A percentile compares a stretch with the other conserved stretches of the same genome.
Evolutionary conservation across 2,888 invertebrate species (phyloP).

Genomic region (Cataglyphis altisquamis): DNA sequence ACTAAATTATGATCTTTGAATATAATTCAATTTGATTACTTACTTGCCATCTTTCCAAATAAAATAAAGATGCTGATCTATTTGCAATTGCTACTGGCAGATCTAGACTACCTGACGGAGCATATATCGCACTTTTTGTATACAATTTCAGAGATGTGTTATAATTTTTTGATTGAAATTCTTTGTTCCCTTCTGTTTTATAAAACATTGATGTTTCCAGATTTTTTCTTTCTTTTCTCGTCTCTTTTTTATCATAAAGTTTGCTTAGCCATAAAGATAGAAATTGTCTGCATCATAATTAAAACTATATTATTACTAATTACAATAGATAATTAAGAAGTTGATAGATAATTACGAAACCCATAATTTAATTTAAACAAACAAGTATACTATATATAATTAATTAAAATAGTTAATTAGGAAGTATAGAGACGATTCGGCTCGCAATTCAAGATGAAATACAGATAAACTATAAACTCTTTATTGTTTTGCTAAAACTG

Average conservation of each 20-base stretch:
- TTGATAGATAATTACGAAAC: not conserved
- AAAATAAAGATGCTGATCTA: slow-evolving; percentile 90
- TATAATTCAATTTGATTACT: slow-evolving; percentile 51
- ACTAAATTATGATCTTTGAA: slow-evolving; percentile 18
- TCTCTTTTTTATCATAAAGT: slow-evolving; percentile 78
- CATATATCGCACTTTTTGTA: slow-evolving; percentile 89
- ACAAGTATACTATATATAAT: not conserved
- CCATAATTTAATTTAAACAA: not conserved
- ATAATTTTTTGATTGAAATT: slow-evolving; percentile 87
- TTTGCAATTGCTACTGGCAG: slow-evolving; percentile 90
- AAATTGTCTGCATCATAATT: slow-evolving; percentile 77
- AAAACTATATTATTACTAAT: not conserved
- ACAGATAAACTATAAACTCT: not conserved
- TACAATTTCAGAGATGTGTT: slow-evolving; percentile 88
- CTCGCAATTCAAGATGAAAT: not conserved
- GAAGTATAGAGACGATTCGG: no score
- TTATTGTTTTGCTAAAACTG: not conserved
- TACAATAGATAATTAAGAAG: not conserved
- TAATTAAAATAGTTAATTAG: not conserved
- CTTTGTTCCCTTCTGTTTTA: slow-evolving; percentile 88
- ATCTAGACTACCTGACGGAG: slow-evolving; percentile 87
- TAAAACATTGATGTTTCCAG: slow-evolving; percentile 81
- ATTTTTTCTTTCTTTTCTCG: slow-evolving; percentile 77
- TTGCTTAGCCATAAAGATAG: slow-evolving; percentile 83
- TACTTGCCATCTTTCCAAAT: slow-evolving; percentile 89